Base-by-base conservation (phyloP, 2,797 vertebrate genomes). In the Leptodactylus fallax region DNA sequence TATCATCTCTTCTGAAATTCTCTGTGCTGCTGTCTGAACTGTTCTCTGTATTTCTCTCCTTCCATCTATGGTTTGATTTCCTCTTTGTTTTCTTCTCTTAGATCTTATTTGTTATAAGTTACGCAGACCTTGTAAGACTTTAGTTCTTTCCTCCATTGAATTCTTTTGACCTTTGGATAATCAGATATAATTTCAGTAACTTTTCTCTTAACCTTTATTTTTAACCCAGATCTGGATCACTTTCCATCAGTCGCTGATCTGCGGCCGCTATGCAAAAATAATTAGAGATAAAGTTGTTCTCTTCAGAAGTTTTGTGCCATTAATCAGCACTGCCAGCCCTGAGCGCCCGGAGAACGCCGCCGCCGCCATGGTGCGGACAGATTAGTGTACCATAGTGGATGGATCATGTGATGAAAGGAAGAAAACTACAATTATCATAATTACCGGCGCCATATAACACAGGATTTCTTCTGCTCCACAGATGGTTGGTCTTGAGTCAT, bases 361-460 rank as follows among this genome's bases (percentile, higher is more conserved):
- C 47, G 51, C n/a, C 6, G 53, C n/a, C 3, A 4, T 4, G 36
- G 17, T 21, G 27, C 6, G 12, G 55, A 9, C 49, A 53, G 76
- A 78, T 55, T 78, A 47, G 14, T 55, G 56, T n/a, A 5, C 13
- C 45, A 3, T 14, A 67, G 61, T 23, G 45, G 47, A 45, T 9
- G 21, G 49, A 49, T 23, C 36, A 67, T 49, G 47, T 51, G 58
- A 82, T 63, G 21, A 63, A 61, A 49, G 65, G 4, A 63, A 67
- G 9, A 13, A 19, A 85, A 87, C 25, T 16, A 8, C 83, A 89
- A 90, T 92, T 90, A 89, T 92, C 90, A 91, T 91, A 85, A 87
- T 89, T 88, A 88, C 83, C 0, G 0, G 60, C 21, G 47, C 9
- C 36, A 19, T 19, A 47, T 47, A 10, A 21, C 17, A 1, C 16